These are phyloP conservation scores for Diloba caeruleocephala DNA, from an alignment of 2,888 invertebrate species.

Conservation along the genomic window DNA sequence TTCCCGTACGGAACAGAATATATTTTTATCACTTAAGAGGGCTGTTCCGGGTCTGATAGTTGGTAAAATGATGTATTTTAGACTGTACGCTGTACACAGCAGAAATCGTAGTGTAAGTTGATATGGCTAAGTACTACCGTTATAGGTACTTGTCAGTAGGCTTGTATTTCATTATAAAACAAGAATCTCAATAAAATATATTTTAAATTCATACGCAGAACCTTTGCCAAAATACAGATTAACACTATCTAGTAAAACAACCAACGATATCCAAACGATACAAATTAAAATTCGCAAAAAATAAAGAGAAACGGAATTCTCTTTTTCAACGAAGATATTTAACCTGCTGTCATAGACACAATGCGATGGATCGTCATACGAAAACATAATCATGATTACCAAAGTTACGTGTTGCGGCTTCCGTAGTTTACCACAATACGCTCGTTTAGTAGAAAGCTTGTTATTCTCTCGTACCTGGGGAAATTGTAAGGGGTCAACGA, in stretches of 20 bases:
- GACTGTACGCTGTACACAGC: no score
- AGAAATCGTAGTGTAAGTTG: no score
- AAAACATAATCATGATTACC: constrained; percentile 1
- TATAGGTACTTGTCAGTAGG: no score
- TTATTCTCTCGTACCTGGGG: constrained; percentile 41
- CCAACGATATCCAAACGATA: background rate
- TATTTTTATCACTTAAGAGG: no score
- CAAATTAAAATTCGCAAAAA: constrained; percentile 3
- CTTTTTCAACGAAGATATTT: background rate
- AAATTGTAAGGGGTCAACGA: constrained; percentile 21
- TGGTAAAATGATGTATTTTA: no score
- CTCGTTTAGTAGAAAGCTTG: constrained; percentile 53
- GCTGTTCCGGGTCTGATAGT: no score
- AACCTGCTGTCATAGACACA: background rate
- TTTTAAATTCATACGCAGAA: background rate
- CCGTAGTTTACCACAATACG: constrained; percentile 51
- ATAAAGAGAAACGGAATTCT: no score
- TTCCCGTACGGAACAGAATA: no score
- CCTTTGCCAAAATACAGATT: constrained; percentile 18
- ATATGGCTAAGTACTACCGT: no score
- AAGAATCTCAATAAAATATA: background rate
- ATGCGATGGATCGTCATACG: constrained; percentile 9
- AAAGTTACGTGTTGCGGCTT: constrained; percentile 18
- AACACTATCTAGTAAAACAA: constrained; percentile 14
- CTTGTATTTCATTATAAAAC: background rate